phyloP scores from a whole-genome alignment of 2,888 invertebrate species.

The Eupsilia transversa region DNA sequence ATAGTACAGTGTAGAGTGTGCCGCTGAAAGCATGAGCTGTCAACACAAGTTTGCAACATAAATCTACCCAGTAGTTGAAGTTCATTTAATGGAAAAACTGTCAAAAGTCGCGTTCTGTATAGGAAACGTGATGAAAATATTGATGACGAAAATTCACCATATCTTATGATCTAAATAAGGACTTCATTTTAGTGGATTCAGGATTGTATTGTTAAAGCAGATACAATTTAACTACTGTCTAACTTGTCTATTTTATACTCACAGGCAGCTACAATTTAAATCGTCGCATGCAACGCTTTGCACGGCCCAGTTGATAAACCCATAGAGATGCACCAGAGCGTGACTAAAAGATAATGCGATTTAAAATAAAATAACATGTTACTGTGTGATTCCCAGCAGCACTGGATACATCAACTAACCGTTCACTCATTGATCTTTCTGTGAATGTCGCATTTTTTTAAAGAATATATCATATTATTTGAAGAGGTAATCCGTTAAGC shows the following conservation, averaged over 20 bases:
- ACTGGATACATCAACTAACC: not conserved
- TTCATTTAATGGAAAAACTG: constrained; percentile 39
- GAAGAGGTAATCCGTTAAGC: not conserved
- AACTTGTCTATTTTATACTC: constrained; percentile 13
- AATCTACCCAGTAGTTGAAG: constrained; percentile 22
- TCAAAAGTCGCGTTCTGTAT: constrained; percentile 23
- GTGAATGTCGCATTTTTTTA: not conserved
- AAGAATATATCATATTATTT: no score
- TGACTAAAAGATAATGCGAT: constrained; percentile 46
- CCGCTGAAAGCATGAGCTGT: constrained; percentile 12
- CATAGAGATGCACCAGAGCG: constrained; percentile 47
- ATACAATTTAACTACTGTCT: not conserved
- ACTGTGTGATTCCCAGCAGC: constrained; percentile 4
- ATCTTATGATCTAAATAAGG: not conserved
- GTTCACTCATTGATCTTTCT: not conserved
- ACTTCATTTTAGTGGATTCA: not conserved
- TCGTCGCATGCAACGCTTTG: constrained; percentile 40
- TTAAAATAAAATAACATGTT: constrained; percentile 44
- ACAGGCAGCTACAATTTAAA: constrained; percentile 22
- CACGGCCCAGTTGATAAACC: constrained; percentile 47
- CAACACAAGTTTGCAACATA: constrained; percentile 36
- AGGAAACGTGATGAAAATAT: constrained; percentile 1
- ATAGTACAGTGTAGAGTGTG: constrained; percentile 6
- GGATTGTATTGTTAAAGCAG: not conserved
- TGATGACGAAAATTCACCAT: not conserved